Evolutionary conservation across 2,113 vertebrate species (phyloP).

Genomic region (Oreochromis aureus): DNA sequence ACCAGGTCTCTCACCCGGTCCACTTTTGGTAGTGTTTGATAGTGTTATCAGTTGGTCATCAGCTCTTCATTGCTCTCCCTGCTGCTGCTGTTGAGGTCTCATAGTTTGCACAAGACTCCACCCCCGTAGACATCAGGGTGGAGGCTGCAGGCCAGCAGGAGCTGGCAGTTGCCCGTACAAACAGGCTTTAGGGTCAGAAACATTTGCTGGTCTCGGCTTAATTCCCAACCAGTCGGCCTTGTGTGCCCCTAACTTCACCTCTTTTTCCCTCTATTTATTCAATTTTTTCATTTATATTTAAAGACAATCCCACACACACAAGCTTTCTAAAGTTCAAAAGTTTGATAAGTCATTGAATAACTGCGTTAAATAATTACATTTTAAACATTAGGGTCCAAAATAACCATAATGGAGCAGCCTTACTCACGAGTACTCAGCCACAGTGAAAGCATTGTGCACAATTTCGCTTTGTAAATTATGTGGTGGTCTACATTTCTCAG

Average conservation of each 20-base stretch:
- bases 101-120: background rate
- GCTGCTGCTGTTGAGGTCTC: background rate
- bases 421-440: background rate
- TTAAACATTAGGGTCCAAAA: background rate
- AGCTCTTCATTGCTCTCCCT: background rate
- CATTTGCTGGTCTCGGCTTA: background rate
- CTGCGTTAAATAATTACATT: background rate
- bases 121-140: background rate
- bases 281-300: background rate
- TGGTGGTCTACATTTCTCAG: conserved; percentile 17
- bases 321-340: background rate
- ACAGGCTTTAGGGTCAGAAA: background rate
- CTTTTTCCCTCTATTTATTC: background rate
- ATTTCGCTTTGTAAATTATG: background rate
- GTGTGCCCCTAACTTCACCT: background rate
- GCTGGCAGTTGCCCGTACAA: background rate
- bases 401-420: background rate
- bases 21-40: background rate
- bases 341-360: background rate
- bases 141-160: background rate
- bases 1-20: background rate
- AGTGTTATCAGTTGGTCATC: background rate
- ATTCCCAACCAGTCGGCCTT: background rate
- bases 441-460: background rate
- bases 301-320: background rate